These are phyloP conservation scores for Pteropus rufus DNA, from an alignment of 2,797 vertebrate genomes.

Conservation along the genomic window DNA sequence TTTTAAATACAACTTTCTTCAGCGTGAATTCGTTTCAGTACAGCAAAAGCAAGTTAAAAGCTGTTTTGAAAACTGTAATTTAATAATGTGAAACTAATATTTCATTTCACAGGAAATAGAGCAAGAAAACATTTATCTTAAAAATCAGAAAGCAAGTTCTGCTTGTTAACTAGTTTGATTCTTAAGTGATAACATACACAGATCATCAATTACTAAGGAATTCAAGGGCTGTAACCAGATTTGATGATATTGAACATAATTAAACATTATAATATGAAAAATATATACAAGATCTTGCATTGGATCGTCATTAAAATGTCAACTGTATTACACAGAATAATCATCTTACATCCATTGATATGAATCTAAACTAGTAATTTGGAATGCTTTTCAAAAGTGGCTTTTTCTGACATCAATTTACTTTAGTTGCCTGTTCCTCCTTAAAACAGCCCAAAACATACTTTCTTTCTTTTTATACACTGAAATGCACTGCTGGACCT, in stretches of 20 bases:
- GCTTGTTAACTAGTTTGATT: not conserved
- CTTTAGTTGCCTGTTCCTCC: not conserved
- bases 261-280: not conserved
- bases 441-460: not conserved
- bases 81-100: not conserved
- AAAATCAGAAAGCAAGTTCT: conserved; percentile 17
- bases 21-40: not conserved
- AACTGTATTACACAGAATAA: not conserved
- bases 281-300: not conserved
- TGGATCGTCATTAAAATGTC: not conserved
- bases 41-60: not conserved
- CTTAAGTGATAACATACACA: not conserved
- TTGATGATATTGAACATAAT: not conserved
- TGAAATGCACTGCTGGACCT: not conserved
- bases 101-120: conserved; percentile 13
- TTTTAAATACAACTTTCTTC: conserved; percentile 42
- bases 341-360: not conserved
- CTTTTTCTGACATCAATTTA: conserved; percentile 12
- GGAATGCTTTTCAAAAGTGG: not conserved
- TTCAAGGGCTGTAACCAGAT: not conserved
- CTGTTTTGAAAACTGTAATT: not conserved
- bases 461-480: not conserved
- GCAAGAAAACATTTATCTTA: not conserved
- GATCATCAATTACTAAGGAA: not conserved
- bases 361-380: not conserved